phyloP scores from a whole-genome alignment of 2,888 invertebrate genomes.

The Euproctis similis region DNA sequence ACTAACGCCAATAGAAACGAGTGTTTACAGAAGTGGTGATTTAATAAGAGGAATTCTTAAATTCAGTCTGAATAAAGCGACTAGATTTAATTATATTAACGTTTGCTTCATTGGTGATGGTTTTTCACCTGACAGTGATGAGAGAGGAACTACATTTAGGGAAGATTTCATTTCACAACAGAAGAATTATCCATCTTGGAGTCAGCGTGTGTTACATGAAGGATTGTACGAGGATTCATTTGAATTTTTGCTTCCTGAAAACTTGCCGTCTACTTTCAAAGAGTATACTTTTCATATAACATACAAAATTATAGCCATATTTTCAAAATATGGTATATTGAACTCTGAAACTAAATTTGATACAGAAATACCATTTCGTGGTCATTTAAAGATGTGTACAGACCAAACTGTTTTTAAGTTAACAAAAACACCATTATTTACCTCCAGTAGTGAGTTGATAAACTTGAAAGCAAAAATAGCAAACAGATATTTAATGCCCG shows the following conservation, averaged over 20 bases:
- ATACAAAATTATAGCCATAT: conserved; percentile 18
- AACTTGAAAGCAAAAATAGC: conserved; percentile 13
- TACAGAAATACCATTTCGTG: conserved; percentile 14
- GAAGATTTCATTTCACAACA: background rate
- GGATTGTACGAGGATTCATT: conserved; percentile 9
- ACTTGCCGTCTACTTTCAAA: conserved; percentile 24
- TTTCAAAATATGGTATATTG: conserved; percentile 17
- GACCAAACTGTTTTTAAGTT: conserved; percentile 4
- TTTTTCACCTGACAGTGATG: background rate
- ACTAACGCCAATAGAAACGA: background rate
- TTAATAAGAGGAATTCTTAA: background rate
- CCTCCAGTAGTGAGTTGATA: conserved; percentile 1
- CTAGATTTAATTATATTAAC: background rate
- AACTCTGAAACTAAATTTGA: conserved; percentile 16
- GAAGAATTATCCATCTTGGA: background rate
- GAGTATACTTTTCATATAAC: conserved; percentile 12
- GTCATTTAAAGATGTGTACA: conserved; percentile 8
- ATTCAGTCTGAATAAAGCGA: background rate
- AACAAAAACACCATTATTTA: conserved; percentile 1
- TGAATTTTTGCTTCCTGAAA: conserved; percentile 17
- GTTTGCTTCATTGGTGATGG: conserved; percentile 2
- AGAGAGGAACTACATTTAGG: background rate
- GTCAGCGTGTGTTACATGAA: background rate
- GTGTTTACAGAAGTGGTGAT: conserved; percentile 3
- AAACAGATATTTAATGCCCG: conserved; percentile 8